Evolutionary conservation across 2,888 invertebrate genomes (phyloP).

Genomic region (Mellilla xanthometata): DNA sequence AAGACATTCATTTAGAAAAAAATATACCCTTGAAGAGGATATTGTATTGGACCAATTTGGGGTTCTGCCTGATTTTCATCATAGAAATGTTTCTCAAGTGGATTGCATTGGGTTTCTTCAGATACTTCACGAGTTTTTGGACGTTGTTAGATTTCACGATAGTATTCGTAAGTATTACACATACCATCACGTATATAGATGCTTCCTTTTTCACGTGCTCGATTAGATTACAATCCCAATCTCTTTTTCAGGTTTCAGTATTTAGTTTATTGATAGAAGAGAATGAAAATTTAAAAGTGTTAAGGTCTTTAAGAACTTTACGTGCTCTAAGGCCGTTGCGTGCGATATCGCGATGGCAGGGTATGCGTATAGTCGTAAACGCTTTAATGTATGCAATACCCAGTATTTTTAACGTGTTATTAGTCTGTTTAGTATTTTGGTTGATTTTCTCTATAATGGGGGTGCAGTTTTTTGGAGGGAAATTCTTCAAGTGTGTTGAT

Average conservation of each 20-base stretch:
- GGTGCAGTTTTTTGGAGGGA: conserved; percentile 97
- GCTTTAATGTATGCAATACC: conserved; percentile 99
- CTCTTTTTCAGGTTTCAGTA: conserved; percentile 89
- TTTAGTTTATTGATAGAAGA: conserved; percentile 97
- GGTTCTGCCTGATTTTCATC: conserved; percentile 95
- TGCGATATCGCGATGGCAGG: conserved; percentile 98
- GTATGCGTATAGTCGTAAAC: conserved; percentile 99
- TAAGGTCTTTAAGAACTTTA: conserved; percentile 94
- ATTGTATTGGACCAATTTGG: conserved; percentile 95
- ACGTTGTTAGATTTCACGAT: conserved; percentile 97
- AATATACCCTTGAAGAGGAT: conserved; percentile 91
- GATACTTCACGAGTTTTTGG: conserved; percentile 98
- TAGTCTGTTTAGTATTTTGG: conserved; percentile 99
- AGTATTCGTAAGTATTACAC: conserved; percentile 92
- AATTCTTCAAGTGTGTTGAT: conserved; percentile 96
- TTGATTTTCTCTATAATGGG: conserved; percentile 99
- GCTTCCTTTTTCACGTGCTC: not conserved
- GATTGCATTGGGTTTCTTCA: conserved; percentile 96
- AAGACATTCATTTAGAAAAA: conserved; percentile 96
- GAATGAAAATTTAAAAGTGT: conserved; percentile 95
- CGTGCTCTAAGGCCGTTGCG: conserved; percentile 96
- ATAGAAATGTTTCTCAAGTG: conserved; percentile 98
- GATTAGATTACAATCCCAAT: not conserved
- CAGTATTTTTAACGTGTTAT: conserved; percentile 97
- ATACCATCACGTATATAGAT: conserved; percentile 12